These are phyloP conservation scores for Drosophila nasuta DNA, from an alignment of 1,140 invertebrate genomes.

Conservation along the genomic window DNA sequence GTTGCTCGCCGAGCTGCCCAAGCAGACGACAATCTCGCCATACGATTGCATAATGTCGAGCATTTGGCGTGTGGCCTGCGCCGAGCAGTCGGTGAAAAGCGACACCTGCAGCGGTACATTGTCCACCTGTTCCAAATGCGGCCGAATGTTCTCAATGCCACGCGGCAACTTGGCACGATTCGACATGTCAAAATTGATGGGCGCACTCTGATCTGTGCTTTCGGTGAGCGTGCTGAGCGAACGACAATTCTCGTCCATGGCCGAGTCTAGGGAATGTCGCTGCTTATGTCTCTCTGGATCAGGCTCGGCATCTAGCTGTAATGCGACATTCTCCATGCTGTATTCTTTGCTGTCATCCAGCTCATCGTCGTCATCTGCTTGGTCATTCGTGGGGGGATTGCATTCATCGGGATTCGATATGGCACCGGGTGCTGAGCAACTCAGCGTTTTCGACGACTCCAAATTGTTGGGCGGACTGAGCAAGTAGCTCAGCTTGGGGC, in stretches of 20 bases:
- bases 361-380: constrained; percentile 12
- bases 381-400: constrained; percentile 29
- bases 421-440: constrained; percentile 93
- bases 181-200: constrained; percentile 95
- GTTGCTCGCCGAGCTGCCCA: constrained; percentile 94
- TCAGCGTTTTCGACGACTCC: constrained; percentile 89
- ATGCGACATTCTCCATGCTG: constrained; percentile 12
- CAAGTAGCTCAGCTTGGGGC: constrained; percentile 66
- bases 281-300: constrained; percentile 53
- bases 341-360: constrained; percentile 30
- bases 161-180: constrained; percentile 97
- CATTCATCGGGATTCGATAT: constrained; percentile 90
- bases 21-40: constrained; percentile 94
- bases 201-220: constrained; percentile 94
- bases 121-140: constrained; percentile 97
- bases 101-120: constrained; percentile 98
- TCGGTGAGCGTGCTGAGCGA: constrained; percentile 93
- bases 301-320: constrained; percentile 32
- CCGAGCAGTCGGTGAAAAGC: constrained; percentile 98
- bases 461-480: constrained; percentile 85
- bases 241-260: constrained; percentile 89
- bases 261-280: constrained; percentile 85
- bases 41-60: constrained; percentile 98
- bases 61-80: constrained; percentile 95
- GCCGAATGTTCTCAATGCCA: constrained; percentile 98